Evolutionary conservation across 2,888 invertebrate species (phyloP).

Genomic region (Lepidochrysops patricia): DNA sequence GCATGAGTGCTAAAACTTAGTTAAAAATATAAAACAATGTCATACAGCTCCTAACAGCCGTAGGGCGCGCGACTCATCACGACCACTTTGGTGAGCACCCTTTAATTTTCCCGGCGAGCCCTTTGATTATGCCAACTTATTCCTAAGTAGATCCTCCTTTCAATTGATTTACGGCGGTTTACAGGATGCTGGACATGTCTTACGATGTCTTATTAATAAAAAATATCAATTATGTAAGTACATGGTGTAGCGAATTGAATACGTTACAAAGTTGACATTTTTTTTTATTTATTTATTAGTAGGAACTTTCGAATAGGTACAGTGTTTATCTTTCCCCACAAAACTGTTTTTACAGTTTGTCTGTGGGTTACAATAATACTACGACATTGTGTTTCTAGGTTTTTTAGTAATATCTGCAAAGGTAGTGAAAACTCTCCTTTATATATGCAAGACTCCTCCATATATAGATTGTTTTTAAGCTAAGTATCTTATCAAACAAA

Average conservation of each 20-base stretch:
- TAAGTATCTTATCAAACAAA: no score
- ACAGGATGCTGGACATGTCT: slow-evolving; percentile 17
- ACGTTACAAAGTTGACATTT: neutral
- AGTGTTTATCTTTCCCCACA: no score
- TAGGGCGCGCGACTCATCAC: slow-evolving; percentile 9
- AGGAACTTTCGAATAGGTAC: no score
- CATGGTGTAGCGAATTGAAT: neutral
- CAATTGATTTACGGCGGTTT: slow-evolving; percentile 26
- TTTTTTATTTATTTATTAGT: neutral
- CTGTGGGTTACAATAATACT: no score
- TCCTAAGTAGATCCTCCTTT: slow-evolving; percentile 26
- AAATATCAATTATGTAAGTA: neutral
- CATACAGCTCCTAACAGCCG: slow-evolving; percentile 9
- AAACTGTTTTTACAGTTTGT: no score
- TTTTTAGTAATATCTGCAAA: no score
- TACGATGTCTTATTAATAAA: neutral
- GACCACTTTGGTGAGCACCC: slow-evolving; percentile 14
- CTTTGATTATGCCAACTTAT: slow-evolving; percentile 22
- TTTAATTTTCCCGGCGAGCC: slow-evolving; percentile 24
- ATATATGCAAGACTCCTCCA: no score
- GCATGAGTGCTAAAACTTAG: no score
- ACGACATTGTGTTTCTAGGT: no score
- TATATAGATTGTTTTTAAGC: no score
- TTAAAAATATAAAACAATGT: no score
- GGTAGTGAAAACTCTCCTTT: no score